Evolutionary conservation across 2,888 invertebrate species (phyloP).

Genomic region (Oligia strigilis): DNA sequence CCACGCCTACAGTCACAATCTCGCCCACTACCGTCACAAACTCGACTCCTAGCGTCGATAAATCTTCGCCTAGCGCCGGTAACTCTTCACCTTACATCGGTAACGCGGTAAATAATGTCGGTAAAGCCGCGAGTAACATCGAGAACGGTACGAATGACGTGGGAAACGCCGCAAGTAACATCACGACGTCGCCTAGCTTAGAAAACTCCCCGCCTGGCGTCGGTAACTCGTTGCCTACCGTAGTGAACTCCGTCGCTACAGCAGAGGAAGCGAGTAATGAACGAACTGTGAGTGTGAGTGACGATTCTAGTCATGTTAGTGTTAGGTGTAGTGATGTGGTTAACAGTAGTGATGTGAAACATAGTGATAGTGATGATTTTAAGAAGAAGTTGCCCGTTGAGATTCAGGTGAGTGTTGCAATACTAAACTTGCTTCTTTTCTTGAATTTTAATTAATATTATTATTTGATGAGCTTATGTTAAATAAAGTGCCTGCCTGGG

Average conservation of each 20-base stretch:
- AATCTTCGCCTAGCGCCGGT: conserved; percentile 12
- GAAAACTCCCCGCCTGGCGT: conserved; percentile 9
- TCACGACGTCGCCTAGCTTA: conserved; percentile 2
- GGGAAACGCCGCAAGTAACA: conserved; percentile 15
- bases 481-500: too few species aligned
- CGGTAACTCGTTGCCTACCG: conserved; percentile 9
- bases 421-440: not conserved
- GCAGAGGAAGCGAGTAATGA: conserved; percentile 35
- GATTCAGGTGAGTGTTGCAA: conserved; percentile 82
- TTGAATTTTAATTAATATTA: not conserved
- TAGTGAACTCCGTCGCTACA: conserved; percentile 13
- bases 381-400: conserved; percentile 83
- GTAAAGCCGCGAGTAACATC: not conserved
- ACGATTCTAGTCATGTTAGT: conserved; percentile 83
- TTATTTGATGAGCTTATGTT: not conserved
- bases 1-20: conserved; percentile 27
- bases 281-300: conserved; percentile 61
- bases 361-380: conserved; percentile 70
- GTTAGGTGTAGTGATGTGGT: conserved; percentile 72
- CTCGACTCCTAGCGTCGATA: conserved; percentile 20
- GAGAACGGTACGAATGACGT: conserved; percentile 10
- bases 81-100: not conserved
- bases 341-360: conserved; percentile 64
- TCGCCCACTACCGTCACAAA: conserved; percentile 10
- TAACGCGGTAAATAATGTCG: conserved; percentile 6